Conservation (phyloP, 2,888 invertebrate genomes). For the Sipha maydis region DNA sequence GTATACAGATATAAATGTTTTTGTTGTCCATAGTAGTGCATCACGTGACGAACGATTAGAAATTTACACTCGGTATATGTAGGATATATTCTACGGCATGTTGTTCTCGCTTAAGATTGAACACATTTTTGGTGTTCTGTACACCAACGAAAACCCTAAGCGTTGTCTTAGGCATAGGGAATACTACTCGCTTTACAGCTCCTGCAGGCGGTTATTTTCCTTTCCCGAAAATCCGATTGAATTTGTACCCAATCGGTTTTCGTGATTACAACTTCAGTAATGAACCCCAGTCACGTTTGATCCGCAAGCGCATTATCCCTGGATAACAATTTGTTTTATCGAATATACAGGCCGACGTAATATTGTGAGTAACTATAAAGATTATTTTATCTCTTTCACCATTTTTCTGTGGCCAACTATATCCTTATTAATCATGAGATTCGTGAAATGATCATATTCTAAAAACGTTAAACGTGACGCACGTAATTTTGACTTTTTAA, state of each 20-base stretch:
- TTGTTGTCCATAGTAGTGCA: not conserved
- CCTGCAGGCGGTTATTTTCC: slow-evolving; percentile 29
- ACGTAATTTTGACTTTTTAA: too few relatives aligned
- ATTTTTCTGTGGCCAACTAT: too few relatives aligned
- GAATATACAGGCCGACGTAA: slow-evolving; percentile 1
- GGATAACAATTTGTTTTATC: slow-evolving; percentile 55
- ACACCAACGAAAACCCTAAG: not conserved
- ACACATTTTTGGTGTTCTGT: slow-evolving; percentile 10
- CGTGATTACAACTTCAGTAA: slow-evolving; percentile 48
- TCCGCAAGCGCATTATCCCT: slow-evolving; percentile 46
- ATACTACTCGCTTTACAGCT: not conserved
- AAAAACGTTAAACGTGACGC: too few relatives aligned
- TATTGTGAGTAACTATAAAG: not conserved
- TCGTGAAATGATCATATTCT: too few relatives aligned
- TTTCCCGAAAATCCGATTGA: slow-evolving; percentile 45
- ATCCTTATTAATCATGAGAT: too few relatives aligned
- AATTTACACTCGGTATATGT: not conserved
- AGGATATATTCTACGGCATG: not conserved
- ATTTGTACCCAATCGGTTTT: slow-evolving; percentile 51
- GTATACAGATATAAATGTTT: slow-evolving; percentile 26
- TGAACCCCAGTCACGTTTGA: slow-evolving; percentile 58
- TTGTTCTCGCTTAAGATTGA: not conserved
- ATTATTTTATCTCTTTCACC: not conserved
- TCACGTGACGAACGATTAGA: not conserved
- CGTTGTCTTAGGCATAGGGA: not conserved